Evolutionary conservation across 2,888 invertebrate genomes (phyloP).

Genomic region (Cataglyphis albicans): DNA sequence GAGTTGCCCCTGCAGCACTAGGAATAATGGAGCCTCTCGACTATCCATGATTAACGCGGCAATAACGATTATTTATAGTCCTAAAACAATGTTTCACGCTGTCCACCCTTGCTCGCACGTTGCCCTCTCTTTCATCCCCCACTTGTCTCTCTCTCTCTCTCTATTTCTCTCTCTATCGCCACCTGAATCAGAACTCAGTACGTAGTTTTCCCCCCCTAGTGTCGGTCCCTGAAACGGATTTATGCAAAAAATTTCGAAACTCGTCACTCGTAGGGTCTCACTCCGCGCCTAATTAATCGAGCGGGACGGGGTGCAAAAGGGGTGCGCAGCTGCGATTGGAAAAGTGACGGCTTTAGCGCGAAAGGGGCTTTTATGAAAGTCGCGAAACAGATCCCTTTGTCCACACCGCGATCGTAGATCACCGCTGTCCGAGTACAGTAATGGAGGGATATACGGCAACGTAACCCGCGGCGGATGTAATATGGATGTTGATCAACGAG

Average conservation of each 20-base stretch:
- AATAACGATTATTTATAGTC: conserved; percentile 85
- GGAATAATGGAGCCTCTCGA: conserved; percentile 82
- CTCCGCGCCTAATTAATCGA: conserved; percentile 71
- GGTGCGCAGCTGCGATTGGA: conserved; percentile 67
- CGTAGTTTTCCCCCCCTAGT: conserved; percentile 47
- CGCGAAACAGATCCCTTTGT: conserved; percentile 51
- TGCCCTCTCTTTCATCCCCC: conserved; percentile 44
- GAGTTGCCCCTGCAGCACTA: conserved; percentile 74
- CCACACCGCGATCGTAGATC: conserved; percentile 51
- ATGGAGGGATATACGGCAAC: conserved; percentile 21
- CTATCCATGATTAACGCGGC: conserved; percentile 84
- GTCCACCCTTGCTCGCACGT: conserved; percentile 75
- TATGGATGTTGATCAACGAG: conserved; percentile 67
- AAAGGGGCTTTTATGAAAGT: conserved; percentile 64
- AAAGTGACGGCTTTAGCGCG: conserved; percentile 71
- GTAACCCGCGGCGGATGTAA: conserved; percentile 60
- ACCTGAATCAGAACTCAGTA: conserved; percentile 79
- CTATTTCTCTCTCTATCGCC: conserved; percentile 13
- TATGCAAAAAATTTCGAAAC: conserved; percentile 78
- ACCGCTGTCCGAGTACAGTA: conserved; percentile 44
- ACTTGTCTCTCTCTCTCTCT: conserved; percentile 28
- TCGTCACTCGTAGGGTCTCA: conserved; percentile 68
- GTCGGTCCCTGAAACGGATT: conserved; percentile 67
- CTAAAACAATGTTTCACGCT: conserved; percentile 84
- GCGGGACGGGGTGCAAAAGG: conserved; percentile 16